phyloP scores from a whole-genome alignment of 1,140 invertebrate genomes.

The Meloidogyne exigua region DNA sequence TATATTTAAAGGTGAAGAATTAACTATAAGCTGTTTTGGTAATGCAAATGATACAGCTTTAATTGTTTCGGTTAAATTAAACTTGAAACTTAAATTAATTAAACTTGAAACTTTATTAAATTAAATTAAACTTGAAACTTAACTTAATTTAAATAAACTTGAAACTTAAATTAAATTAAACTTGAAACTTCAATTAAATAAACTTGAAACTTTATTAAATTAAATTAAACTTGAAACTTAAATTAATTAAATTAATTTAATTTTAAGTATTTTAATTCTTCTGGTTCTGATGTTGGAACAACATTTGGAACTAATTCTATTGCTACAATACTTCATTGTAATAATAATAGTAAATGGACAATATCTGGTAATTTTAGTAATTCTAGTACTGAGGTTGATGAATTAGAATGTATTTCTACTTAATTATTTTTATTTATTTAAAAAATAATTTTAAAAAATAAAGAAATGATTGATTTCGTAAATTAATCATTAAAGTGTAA shows the following conservation, averaged over 20 bases:
- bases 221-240: no score
- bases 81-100: background rate
- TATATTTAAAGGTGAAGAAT: background rate
- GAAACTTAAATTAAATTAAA: no score
- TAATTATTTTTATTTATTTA: no score
- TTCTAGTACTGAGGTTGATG: background rate
- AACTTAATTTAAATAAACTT: no score
- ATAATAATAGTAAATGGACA: background rate
- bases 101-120: no score
- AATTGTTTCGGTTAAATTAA: background rate
- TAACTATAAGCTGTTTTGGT: background rate
- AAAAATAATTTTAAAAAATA: no score
- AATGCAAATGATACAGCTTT: background rate
- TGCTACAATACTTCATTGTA: background rate
- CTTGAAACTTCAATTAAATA: background rate
- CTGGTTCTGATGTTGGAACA: background rate
- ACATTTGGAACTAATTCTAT: background rate
- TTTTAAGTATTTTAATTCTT: background rate
- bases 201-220: no score
- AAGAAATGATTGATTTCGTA: no score
- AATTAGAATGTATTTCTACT: slow-evolving; percentile 1
- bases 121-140: no score
- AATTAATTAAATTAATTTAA: background rate
- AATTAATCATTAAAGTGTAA: no score
- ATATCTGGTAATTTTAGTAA: background rate